These are phyloP conservation scores for Eupristina koningsbergeri DNA, from an alignment of 1,140 invertebrate genomes.

Conservation along the genomic window DNA sequence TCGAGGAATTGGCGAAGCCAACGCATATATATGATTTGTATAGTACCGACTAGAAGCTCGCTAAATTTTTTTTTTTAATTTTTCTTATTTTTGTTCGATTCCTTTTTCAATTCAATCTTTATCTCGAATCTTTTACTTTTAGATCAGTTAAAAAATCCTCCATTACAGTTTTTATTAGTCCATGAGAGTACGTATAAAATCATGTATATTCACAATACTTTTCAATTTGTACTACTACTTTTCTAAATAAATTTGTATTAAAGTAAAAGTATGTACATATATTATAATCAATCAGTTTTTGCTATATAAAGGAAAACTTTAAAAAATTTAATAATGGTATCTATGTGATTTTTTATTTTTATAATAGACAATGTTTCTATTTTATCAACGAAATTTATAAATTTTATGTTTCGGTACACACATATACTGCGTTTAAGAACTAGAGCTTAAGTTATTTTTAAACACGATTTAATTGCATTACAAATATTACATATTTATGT, in stretches of 20 bases:
- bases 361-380: neutral
- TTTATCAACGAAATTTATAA: neutral
- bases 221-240: neutral
- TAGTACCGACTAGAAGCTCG: conserved; percentile 42
- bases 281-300: neutral
- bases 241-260: neutral
- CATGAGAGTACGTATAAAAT: conserved; percentile 28
- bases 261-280: neutral
- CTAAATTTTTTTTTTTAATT: neutral
- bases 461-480: neutral
- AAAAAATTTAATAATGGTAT: neutral
- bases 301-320: neutral
- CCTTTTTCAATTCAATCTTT: neutral
- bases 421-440: neutral
- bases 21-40: conserved; percentile 31
- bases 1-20: conserved; percentile 31
- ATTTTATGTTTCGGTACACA: neutral
- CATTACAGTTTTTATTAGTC: neutral
- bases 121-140: neutral
- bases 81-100: neutral
- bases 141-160: neutral
- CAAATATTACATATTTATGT: neutral
- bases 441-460: neutral
- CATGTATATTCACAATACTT: conserved; percentile 20
- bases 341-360: neutral